phyloP scores from a whole-genome alignment of 1,140 invertebrate species.

The Pseudobourletiella spinata region DNA sequence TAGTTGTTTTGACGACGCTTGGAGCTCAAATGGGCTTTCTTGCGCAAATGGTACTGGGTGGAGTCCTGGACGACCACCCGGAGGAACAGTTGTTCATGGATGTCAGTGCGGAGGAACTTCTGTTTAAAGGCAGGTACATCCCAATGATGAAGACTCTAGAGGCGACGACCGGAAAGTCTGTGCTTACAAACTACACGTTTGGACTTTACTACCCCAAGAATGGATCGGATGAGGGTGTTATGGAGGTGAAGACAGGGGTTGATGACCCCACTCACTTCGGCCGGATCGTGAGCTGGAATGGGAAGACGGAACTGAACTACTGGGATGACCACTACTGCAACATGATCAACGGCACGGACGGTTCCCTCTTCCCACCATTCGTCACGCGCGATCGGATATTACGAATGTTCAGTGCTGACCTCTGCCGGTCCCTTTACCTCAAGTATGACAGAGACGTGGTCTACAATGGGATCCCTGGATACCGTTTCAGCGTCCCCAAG shows the following conservation, averaged over 20 bases:
- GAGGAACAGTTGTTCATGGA: conserved; percentile 12
- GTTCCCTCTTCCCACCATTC: conserved; percentile 63
- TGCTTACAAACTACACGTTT: conserved; percentile 12
- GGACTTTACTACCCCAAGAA: conserved; percentile 27
- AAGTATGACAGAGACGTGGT: conserved; percentile 49
- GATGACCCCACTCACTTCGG: conserved; percentile 58
- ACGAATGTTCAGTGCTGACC: conserved; percentile 11
- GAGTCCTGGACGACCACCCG: neutral
- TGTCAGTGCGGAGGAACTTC: conserved; percentile 2
- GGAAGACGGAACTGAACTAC: conserved; percentile 45
- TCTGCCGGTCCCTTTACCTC: conserved; percentile 49
- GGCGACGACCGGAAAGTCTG: neutral
- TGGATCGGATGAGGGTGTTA: conserved; percentile 10
- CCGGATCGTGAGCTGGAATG: conserved; percentile 51
- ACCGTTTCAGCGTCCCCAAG: conserved; percentile 51
- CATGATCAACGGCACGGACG: conserved; percentile 59
- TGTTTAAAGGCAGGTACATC: conserved; percentile 22
- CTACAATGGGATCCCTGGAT: conserved; percentile 57
- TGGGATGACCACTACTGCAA: conserved; percentile 56
- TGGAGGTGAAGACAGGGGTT: conserved; percentile 48
- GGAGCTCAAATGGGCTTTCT: neutral
- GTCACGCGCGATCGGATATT: conserved; percentile 41
- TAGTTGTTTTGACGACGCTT: conserved; percentile 2
- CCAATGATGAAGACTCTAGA: conserved; percentile 16
- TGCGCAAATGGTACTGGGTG: neutral